A percentile compares a stretch with the other conserved stretches of the same genome.
Conservation (phyloP, 1,140 invertebrate species). For the Lordiphosa stackelbergi region DNA sequence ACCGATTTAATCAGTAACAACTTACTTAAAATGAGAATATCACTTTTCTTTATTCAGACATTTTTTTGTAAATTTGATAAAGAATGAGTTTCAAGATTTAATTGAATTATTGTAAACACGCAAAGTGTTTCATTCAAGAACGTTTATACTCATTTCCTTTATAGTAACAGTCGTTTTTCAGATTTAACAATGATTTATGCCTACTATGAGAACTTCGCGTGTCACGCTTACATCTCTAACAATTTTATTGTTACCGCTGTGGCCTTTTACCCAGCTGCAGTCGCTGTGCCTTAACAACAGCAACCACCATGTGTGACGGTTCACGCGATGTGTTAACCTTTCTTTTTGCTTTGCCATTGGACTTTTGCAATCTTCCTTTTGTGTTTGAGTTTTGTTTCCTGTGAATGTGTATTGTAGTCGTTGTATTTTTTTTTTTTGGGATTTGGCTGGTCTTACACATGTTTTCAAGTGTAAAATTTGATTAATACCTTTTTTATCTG, state of each 20-base stretch:
- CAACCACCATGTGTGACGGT: slow-evolving; percentile 28
- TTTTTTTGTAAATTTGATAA: too few relatives aligned
- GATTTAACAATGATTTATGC: too few relatives aligned
- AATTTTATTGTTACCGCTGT: slow-evolving; percentile 7
- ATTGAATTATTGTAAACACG: too few relatives aligned
- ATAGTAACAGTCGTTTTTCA: too few relatives aligned
- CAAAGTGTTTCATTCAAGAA: too few relatives aligned
- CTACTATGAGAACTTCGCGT: too few relatives aligned
- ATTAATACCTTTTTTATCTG: slow-evolving; percentile 31
- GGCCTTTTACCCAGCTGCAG: too few relatives aligned
- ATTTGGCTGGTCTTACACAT: slow-evolving; percentile 22
- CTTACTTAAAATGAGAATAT: too few relatives aligned
- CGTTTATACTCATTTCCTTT: too few relatives aligned
- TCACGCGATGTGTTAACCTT: slow-evolving; percentile 34
- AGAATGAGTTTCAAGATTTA: too few relatives aligned
- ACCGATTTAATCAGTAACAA: too few relatives aligned
- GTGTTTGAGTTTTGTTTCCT: slow-evolving; percentile 26
- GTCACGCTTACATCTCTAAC: slow-evolving; percentile 1
- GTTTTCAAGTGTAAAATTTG: slow-evolving; percentile 49
- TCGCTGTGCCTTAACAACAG: background rate
- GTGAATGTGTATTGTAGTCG: slow-evolving; percentile 22
- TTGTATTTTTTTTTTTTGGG: slow-evolving; percentile 15
- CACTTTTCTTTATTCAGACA: too few relatives aligned
- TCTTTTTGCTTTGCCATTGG: slow-evolving; percentile 14
- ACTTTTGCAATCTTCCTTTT: slow-evolving; percentile 22